Evolutionary conservation across 2,888 invertebrate genomes (phyloP).

Genomic region (Camptogramma bilineatum): DNA sequence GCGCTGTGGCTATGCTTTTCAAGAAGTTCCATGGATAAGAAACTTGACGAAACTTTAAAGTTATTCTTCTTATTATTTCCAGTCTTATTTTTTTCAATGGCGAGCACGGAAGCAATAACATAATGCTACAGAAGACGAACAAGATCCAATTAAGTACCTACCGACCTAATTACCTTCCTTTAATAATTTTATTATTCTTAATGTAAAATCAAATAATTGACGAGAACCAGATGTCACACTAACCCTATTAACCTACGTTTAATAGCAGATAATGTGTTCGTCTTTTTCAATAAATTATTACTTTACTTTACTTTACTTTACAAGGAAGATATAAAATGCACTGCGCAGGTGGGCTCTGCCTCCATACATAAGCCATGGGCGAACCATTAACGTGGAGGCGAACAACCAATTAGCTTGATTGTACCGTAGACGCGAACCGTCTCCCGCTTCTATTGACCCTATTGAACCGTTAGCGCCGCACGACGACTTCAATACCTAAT

Average conservation of each 20-base stretch:
- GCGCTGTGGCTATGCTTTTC: not conserved
- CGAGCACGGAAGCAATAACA: slow-evolving; percentile 18
- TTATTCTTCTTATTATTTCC: slow-evolving; percentile 1
- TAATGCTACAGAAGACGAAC: not conserved
- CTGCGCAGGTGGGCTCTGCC: slow-evolving; percentile 48
- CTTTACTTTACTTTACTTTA: no score
- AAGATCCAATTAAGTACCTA: no score
- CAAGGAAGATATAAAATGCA: slow-evolving; percentile 39
- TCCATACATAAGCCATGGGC: slow-evolving; percentile 43
- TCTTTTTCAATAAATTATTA: no score
- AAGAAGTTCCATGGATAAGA: slow-evolving; percentile 5
- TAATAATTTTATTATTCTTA: no score
- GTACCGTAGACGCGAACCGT: slow-evolving; percentile 52
- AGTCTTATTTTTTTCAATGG: not conserved
- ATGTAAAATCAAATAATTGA: no score
- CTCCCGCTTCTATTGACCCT: slow-evolving; percentile 63
- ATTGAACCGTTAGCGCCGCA: slow-evolving; percentile 51
- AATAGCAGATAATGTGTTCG: no score
- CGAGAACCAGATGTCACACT: no score
- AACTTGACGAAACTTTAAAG: slow-evolving; percentile 2
- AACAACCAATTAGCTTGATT: slow-evolving; percentile 63
- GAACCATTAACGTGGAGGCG: slow-evolving; percentile 51
- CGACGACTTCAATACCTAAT: slow-evolving; percentile 48
- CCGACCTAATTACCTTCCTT: no score
- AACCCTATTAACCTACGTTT: no score